A percentile compares a stretch with the other conserved stretches of the same genome.
Evolutionary conservation across 2,888 invertebrate genomes (phyloP).

Genomic region (Erpobdella octoculata): DNA sequence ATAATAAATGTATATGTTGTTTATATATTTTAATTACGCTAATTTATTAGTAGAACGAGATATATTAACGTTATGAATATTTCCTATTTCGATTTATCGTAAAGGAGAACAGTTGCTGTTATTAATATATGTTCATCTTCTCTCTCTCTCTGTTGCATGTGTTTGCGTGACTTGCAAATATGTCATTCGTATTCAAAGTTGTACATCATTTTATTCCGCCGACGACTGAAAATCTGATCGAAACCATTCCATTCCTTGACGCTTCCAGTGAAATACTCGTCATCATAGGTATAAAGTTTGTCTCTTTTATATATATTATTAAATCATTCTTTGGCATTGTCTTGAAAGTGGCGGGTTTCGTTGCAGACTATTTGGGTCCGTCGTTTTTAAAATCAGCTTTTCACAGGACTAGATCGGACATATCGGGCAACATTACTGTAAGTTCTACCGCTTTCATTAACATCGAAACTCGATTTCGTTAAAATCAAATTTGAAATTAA

Average conservation of each 20-base stretch:
- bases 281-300: conserved; percentile 18
- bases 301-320: not conserved
- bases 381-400: conserved; percentile 29
- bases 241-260: conserved; percentile 24
- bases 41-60: no score
- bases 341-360: not conserved
- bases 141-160: no score
- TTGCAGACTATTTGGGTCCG: conserved; percentile 27
- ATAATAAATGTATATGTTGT: no score
- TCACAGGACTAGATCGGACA: conserved; percentile 28
- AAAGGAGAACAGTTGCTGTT: no score
- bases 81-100: no score
- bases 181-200: conserved; percentile 17
- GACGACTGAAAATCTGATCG: conserved; percentile 9
- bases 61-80: no score
- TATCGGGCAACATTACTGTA: conserved; percentile 29
- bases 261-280: conserved; percentile 28
- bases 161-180: no score
- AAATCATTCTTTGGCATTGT: not conserved
- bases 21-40: no score
- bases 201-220: conserved; percentile 16
- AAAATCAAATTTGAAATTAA: not conserved
- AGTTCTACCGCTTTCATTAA: no score
- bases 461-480: no score
- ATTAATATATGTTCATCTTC: no score